A percentile compares a stretch with the other conserved stretches of the same genome.
These are phyloP conservation scores for Calyptommatus sinebrachiatus DNA, from an alignment of 2,113 vertebrate species.

Conservation along the genomic window DNA sequence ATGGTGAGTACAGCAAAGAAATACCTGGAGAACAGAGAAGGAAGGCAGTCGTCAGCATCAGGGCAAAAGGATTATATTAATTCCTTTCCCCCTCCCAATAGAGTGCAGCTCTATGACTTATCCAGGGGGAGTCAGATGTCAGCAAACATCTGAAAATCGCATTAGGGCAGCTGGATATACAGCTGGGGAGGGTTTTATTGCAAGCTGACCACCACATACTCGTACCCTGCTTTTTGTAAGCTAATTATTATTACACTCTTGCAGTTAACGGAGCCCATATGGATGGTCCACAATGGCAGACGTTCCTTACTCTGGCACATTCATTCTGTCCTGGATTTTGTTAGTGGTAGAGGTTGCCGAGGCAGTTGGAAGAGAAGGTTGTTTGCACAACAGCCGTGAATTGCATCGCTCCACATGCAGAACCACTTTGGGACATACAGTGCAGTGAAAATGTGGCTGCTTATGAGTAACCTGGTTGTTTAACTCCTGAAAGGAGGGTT, in stretches of 20 bases:
- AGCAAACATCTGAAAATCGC: background rate
- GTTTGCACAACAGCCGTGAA: background rate
- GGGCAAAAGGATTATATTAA: background rate
- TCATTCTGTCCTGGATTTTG: background rate
- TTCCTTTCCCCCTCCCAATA: background rate
- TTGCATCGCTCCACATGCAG: background rate
- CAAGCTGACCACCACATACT: background rate
- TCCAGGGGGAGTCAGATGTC: background rate
- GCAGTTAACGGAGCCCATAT: background rate
- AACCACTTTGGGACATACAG: background rate
- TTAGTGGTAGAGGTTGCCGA: background rate
- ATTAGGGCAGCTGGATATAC: background rate
- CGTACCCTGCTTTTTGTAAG: background rate
- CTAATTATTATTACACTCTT: background rate
- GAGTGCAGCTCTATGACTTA: background rate
- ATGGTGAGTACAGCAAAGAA: slow-evolving; percentile 94
- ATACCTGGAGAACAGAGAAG: slow-evolving; percentile 73
- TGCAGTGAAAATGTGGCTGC: background rate
- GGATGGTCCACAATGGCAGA: background rate
- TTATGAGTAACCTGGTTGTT: accelerated
- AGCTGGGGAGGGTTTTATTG: background rate
- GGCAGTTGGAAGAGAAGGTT: background rate
- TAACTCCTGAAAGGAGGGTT: background rate
- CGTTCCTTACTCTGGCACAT: background rate
- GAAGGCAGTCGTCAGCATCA: background rate